Evolutionary conservation across 2,797 vertebrate species (phyloP).

Genomic region (Sternarchorhynchus goeldii): DNA sequence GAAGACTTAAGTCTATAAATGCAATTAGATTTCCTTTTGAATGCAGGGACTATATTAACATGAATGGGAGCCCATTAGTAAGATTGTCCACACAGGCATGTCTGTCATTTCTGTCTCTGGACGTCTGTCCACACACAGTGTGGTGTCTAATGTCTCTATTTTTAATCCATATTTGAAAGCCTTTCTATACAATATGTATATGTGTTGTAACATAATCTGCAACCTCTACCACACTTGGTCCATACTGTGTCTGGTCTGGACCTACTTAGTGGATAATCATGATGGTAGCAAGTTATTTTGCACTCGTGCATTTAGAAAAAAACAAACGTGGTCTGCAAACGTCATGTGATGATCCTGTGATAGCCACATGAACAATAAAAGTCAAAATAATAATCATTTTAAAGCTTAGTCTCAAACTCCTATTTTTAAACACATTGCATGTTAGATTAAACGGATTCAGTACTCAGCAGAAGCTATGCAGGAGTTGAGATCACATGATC

Average conservation of each 20-base stretch:
- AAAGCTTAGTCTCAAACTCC: no score
- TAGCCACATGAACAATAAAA: background rate
- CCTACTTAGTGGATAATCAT: constrained; percentile 43
- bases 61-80: background rate
- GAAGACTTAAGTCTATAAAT: background rate
- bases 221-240: constrained; percentile 12
- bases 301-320: constrained; percentile 17
- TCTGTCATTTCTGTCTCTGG: background rate
- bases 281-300: constrained; percentile 20
- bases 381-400: no score
- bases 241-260: constrained; percentile 26
- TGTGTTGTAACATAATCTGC: constrained; percentile 13
- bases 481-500: background rate
- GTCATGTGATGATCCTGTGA: background rate
- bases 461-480: background rate
- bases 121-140: constrained; percentile 13
- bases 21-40: background rate
- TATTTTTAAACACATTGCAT: background rate
- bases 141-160: constrained; percentile 33
- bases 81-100: background rate
- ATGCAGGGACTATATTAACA: background rate
- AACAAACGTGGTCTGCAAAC: constrained; percentile 5
- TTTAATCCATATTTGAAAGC: constrained; percentile 35
- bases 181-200: constrained; percentile 13
- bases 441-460: background rate